These are phyloP conservation scores for Calonectris borealis DNA, from an alignment of 2,113 vertebrate genomes.

Conservation along the genomic window DNA sequence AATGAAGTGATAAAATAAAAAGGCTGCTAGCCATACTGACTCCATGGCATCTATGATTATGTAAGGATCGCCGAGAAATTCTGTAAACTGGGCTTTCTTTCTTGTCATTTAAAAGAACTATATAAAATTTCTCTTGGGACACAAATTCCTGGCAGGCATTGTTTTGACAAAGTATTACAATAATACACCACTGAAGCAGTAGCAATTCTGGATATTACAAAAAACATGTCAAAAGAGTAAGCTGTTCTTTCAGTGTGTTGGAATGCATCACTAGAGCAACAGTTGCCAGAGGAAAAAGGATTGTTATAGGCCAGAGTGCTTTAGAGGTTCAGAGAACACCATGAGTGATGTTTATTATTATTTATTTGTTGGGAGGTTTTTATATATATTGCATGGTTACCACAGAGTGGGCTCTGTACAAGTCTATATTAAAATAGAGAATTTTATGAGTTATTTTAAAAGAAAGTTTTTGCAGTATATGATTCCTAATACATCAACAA, in stretches of 20 bases:
- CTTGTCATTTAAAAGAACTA: background rate
- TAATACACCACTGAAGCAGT: constrained; percentile 13
- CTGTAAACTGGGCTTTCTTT: background rate
- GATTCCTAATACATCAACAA: background rate
- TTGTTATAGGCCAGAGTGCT: background rate
- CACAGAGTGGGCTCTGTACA: background rate
- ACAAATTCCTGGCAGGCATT: constrained; percentile 9
- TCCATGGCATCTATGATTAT: accelerated
- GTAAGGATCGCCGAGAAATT: background rate
- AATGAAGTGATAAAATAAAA: background rate
- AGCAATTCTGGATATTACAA: constrained; percentile 9
- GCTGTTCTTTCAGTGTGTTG: background rate
- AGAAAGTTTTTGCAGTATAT: background rate
- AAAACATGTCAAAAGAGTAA: background rate
- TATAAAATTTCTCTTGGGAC: constrained; percentile 5
- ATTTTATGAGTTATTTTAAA: background rate
- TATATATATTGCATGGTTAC: background rate
- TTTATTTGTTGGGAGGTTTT: constrained; percentile 7
- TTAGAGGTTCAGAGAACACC: constrained; percentile 4
- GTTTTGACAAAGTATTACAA: constrained; percentile 55
- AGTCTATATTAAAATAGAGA: background rate
- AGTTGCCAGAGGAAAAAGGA: constrained; percentile 34
- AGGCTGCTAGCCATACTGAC: background rate
- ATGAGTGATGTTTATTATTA: constrained; percentile 33
- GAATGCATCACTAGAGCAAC: constrained; percentile 39